phyloP scores from a whole-genome alignment of 2,888 invertebrate genomes.

The Tetranychus piercei region DNA sequence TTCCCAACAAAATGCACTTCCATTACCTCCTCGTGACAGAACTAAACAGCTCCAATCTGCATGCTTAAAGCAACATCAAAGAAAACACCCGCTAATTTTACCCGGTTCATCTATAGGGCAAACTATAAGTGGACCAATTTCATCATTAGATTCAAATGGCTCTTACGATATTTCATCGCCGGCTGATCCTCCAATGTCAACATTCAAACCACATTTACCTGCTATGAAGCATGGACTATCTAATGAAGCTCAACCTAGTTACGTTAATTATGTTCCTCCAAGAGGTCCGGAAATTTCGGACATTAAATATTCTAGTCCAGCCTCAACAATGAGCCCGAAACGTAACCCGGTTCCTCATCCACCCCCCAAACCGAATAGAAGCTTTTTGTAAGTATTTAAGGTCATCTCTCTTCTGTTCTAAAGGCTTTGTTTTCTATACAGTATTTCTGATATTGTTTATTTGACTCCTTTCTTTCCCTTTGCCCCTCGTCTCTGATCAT shows the following conservation, averaged over 20 bases:
- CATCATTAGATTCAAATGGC: background rate
- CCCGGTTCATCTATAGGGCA: slow-evolving; percentile 34
- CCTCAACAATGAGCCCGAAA: background rate
- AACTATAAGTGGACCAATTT: background rate
- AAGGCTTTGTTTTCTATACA: background rate
- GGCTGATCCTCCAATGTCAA: slow-evolving; percentile 4
- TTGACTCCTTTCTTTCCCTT: background rate
- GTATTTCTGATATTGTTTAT: background rate
- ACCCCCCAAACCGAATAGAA: slow-evolving; percentile 19
- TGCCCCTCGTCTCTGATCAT: background rate
- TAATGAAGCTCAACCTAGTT: slow-evolving; percentile 24
- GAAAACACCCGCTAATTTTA: slow-evolving; percentile 61
- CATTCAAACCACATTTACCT: slow-evolving; percentile 13
- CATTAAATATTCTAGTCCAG: slow-evolving; percentile 6
- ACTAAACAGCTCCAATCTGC: slow-evolving; percentile 42
- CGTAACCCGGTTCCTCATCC: slow-evolving; percentile 11
- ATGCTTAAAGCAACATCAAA: slow-evolving; percentile 48
- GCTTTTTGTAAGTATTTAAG: slow-evolving; percentile 17
- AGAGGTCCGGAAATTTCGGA: background rate
- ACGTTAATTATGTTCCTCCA: slow-evolving; percentile 6
- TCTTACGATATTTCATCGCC: background rate
- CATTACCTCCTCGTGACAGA: slow-evolving; percentile 56
- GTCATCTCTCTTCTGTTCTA: slow-evolving; percentile 3
- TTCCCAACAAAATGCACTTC: slow-evolving; percentile 45
- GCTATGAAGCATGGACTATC: slow-evolving; percentile 26